phyloP scores from a whole-genome alignment of 2,113 vertebrate species.

The Amazona guildingii region DNA sequence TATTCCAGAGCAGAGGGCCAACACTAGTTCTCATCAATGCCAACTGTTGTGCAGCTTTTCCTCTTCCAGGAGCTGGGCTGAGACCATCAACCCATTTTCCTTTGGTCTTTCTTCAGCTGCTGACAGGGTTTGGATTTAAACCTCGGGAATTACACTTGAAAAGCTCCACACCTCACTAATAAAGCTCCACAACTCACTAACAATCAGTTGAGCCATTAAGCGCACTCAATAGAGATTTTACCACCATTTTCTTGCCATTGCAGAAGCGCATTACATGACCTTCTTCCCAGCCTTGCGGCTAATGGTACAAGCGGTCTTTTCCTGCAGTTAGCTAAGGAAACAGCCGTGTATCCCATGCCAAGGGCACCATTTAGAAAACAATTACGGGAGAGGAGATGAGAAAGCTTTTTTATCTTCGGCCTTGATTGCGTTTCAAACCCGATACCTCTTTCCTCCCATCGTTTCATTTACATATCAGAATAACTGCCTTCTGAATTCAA shows the following conservation, averaged over 20 bases:
- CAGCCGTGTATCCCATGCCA: neutral
- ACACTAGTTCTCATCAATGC: neutral
- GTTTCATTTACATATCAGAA: conserved; percentile 52
- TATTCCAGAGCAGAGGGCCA: neutral
- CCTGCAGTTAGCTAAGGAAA: neutral
- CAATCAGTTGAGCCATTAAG: neutral
- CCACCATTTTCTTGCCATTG: neutral
- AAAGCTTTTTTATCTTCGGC: conserved; percentile 21
- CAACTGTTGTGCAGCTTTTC: neutral
- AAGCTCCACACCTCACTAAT: conserved; percentile 8
- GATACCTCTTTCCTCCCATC: neutral
- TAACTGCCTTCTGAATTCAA: neutral
- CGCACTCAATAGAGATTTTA: conserved; percentile 16
- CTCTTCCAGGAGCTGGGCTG: neutral
- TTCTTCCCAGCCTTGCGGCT: neutral
- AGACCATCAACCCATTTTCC: neutral
- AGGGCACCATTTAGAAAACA: conserved; percentile 17
- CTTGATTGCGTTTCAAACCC: neutral
- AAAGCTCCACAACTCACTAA: conserved; percentile 15
- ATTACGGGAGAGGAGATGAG: conserved; percentile 6
- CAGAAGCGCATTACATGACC: neutral
- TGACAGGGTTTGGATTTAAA: conserved; percentile 28
- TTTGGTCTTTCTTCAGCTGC: neutral
- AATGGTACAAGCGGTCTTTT: neutral
- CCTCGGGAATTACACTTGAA: neutral